Evolutionary conservation across 2,113 vertebrate genomes (phyloP).

Genomic region (Seriola rivoliana): DNA sequence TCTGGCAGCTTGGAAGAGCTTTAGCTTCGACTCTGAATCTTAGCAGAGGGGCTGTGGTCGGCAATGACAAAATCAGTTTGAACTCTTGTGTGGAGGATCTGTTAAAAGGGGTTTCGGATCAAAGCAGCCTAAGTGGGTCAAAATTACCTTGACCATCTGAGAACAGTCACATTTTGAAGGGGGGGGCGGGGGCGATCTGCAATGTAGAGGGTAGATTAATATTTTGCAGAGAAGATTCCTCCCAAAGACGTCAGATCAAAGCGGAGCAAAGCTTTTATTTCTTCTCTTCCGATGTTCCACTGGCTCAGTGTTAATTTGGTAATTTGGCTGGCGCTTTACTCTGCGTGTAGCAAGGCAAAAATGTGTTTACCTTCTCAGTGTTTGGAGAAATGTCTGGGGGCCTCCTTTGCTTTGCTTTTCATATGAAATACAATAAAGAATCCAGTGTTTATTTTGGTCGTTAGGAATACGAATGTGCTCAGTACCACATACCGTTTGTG

Average conservation of each 20-base stretch:
- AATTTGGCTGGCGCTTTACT: conserved; percentile 62
- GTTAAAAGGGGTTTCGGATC: conserved; percentile 81
- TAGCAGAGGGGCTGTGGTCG: conserved; percentile 71
- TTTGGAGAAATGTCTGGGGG: conserved; percentile 47
- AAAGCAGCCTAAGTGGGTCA: conserved; percentile 85
- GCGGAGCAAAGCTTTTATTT: conserved; percentile 67
- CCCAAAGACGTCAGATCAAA: conserved; percentile 84
- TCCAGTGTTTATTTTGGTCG: conserved; percentile 26
- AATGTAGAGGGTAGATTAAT: conserved; percentile 82
- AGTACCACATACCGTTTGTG: conserved; percentile 1
- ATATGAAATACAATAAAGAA: conserved; percentile 45
- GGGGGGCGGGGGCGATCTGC: conserved; percentile 76
- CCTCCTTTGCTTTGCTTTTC: conserved; percentile 44
- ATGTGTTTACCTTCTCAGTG: conserved; percentile 61
- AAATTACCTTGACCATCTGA: conserved; percentile 85
- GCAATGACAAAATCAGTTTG: conserved; percentile 81
- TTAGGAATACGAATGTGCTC: conserved; percentile 37
- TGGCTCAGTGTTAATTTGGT: conserved; percentile 70
- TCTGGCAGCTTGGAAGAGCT: conserved; percentile 76
- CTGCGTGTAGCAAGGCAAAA: conserved; percentile 41
- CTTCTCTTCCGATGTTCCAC: conserved; percentile 59
- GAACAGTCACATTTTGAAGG: conserved; percentile 79
- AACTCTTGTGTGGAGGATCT: conserved; percentile 75
- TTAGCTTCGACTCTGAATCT: conserved; percentile 73
- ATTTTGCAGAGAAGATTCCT: conserved; percentile 78